Conservation (phyloP, 2,888 invertebrate species). For the Drosophila melanosoma region DNA sequence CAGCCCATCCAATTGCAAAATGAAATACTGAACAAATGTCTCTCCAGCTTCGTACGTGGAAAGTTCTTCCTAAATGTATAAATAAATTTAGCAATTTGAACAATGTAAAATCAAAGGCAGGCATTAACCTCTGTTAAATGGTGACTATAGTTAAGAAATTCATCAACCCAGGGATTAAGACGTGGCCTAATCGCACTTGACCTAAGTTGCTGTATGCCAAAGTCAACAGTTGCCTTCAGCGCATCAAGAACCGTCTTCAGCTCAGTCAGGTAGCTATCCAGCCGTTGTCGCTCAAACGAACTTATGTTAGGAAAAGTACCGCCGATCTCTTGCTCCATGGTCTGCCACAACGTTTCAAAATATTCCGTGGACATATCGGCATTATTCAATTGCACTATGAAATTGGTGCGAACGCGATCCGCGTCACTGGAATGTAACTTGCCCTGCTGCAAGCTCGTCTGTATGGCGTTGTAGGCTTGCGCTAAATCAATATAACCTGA, state of each 20-base stretch:
- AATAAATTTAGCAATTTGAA: background rate
- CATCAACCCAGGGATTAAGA: constrained; percentile 93
- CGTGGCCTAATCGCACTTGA: constrained; percentile 93
- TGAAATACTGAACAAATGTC: constrained; percentile 93
- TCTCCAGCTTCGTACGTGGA: constrained; percentile 94
- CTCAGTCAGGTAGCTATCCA: constrained; percentile 89
- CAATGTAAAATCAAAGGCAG: background rate
- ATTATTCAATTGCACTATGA: constrained; percentile 93
- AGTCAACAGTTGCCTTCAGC: constrained; percentile 89
- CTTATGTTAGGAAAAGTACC: constrained; percentile 88
- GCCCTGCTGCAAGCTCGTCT: constrained; percentile 92
- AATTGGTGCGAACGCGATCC: constrained; percentile 91
- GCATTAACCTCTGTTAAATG: constrained; percentile 90
- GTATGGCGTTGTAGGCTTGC: constrained; percentile 93
- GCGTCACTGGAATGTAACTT: constrained; percentile 91
- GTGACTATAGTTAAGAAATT: constrained; percentile 91
- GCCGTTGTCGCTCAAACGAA: constrained; percentile 88
- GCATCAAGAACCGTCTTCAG: constrained; percentile 84
- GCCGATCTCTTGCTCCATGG: constrained; percentile 90
- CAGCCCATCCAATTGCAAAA: constrained; percentile 91
- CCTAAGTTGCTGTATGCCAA: constrained; percentile 92
- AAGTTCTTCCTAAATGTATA: constrained; percentile 89
- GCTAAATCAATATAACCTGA: constrained; percentile 91
- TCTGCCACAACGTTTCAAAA: constrained; percentile 92
- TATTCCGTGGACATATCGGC: constrained; percentile 96